phyloP scores from a whole-genome alignment of 2,113 vertebrate genomes.

The Channa argus region DNA sequence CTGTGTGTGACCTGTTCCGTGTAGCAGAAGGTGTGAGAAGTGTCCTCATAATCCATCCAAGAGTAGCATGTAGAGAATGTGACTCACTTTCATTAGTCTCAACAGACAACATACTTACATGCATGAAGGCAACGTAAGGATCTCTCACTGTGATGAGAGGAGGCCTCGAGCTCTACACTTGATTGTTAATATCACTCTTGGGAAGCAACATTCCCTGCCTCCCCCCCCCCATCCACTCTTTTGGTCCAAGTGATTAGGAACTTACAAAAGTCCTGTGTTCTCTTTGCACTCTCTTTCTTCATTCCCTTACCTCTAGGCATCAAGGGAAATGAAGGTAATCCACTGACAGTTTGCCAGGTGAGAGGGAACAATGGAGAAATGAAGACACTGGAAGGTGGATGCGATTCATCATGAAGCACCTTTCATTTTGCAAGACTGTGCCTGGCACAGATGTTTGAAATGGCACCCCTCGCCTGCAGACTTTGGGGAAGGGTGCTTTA shows the following conservation, averaged over 20 bases:
- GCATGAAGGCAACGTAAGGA: background rate
- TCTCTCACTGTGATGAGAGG: slow-evolving; percentile 3
- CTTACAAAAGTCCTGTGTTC: slow-evolving; percentile 46
- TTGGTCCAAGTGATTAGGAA: slow-evolving; percentile 71
- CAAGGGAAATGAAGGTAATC: slow-evolving; percentile 58
- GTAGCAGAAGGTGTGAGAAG: too few species aligned
- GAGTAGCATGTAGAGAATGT: background rate
- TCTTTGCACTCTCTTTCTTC: slow-evolving; percentile 36
- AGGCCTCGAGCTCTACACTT: slow-evolving; percentile 47
- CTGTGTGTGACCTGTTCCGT: too few species aligned
- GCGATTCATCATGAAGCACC: slow-evolving; percentile 69
- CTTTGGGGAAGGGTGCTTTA: slow-evolving; percentile 72
- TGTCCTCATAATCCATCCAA: background rate
- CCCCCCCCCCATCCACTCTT: slow-evolving; percentile 12
- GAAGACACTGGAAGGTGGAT: slow-evolving; percentile 31
- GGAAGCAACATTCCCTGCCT: slow-evolving; percentile 31
- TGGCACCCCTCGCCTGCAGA: slow-evolving; percentile 68
- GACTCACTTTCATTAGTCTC: slow-evolving; percentile 31
- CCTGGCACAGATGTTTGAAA: slow-evolving; percentile 75
- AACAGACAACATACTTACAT: background rate
- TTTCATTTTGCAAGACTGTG: slow-evolving; percentile 54
- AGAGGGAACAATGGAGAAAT: slow-evolving; percentile 49
- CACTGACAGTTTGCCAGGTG: slow-evolving; percentile 55
- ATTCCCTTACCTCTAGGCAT: slow-evolving; percentile 44
- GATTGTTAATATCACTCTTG: slow-evolving; percentile 66